Percentiles rank a stretch among this genome's conserved stretches.
Conservation (phyloP, 2,797 vertebrate species). For the Luscinia luscinia region DNA sequence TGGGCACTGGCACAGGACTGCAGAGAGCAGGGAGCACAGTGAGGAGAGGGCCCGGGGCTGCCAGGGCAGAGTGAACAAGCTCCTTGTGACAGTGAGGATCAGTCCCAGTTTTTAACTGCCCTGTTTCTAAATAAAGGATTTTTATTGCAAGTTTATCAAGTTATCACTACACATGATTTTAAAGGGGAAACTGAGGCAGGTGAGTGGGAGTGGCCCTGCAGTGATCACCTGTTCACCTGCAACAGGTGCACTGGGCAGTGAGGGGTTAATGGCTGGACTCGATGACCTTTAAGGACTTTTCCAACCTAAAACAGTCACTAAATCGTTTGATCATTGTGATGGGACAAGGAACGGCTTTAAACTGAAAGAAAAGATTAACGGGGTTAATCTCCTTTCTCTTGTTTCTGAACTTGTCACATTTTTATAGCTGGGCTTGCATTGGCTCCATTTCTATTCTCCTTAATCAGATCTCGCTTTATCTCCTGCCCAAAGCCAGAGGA, state of each 20-base stretch:
- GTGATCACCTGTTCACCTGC: not conserved
- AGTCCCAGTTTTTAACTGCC: not conserved
- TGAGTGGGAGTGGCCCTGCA: not conserved
- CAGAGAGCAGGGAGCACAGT: not conserved
- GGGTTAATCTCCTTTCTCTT: not conserved
- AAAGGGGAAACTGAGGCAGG: not conserved
- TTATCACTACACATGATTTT: rapidly evolving
- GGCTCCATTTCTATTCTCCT: not conserved
- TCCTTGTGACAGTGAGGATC: not conserved
- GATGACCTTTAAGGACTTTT: not conserved
- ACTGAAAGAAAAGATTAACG: not conserved
- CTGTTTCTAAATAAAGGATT: not conserved
- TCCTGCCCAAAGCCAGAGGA: not conserved
- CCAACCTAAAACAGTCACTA: not conserved
- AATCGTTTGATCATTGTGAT: not conserved
- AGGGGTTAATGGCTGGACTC: not conserved
- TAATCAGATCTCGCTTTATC: not conserved
- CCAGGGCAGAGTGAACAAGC: not conserved
- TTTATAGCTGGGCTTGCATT: not conserved
- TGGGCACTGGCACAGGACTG: not conserved
- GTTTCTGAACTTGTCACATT: not conserved
- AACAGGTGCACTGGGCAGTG: not conserved
- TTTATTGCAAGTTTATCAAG: not conserved
- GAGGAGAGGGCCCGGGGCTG: not conserved
- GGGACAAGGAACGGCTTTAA: not conserved